Percentiles rank a stretch among this genome's conserved stretches.
These are phyloP conservation scores for Liodrosophila aerea DNA, from an alignment of 2,888 invertebrate genomes.

Conservation along the genomic window DNA sequence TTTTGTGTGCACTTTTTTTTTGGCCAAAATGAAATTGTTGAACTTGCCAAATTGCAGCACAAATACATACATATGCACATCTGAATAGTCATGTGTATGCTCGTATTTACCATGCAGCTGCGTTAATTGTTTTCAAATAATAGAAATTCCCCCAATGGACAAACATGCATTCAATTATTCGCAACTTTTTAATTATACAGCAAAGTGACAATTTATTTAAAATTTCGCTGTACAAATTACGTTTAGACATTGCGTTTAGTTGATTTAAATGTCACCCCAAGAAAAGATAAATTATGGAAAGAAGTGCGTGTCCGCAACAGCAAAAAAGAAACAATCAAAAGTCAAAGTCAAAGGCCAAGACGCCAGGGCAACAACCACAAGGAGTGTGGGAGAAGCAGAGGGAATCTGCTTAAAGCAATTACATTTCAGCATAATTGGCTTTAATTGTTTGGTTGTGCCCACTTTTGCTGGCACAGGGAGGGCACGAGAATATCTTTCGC, in stretches of 20 bases:
- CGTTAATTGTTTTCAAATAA: constrained; percentile 69
- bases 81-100: constrained; percentile 3
- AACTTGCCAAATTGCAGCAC: constrained; percentile 29
- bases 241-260: constrained; percentile 49
- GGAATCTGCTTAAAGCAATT: constrained; percentile 77
- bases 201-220: constrained; percentile 73
- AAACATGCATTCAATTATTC: constrained; percentile 31
- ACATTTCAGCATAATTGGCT: constrained; percentile 80
- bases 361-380: constrained; percentile 23
- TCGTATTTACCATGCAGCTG: constrained; percentile 41
- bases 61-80: constrained; percentile 15
- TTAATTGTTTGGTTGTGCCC: constrained; percentile 75
- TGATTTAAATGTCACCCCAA: constrained; percentile 47
- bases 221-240: constrained; percentile 56
- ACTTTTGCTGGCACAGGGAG: constrained; percentile 40
- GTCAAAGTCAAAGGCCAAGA: constrained; percentile 26
- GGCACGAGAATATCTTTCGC: constrained; percentile 42
- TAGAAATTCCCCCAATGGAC: constrained; percentile 15
- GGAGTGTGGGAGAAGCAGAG: constrained; percentile 1
- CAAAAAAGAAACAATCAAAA: constrained; percentile 19
- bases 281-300: not conserved
- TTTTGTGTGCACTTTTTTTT: constrained; percentile 43
- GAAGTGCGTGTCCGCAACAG: constrained; percentile 16
- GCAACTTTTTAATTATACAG: constrained; percentile 72
- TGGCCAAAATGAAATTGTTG: constrained; percentile 68